Evolutionary conservation across 2,113 vertebrate species (phyloP).

Genomic region (Lepus timidus): DNA sequence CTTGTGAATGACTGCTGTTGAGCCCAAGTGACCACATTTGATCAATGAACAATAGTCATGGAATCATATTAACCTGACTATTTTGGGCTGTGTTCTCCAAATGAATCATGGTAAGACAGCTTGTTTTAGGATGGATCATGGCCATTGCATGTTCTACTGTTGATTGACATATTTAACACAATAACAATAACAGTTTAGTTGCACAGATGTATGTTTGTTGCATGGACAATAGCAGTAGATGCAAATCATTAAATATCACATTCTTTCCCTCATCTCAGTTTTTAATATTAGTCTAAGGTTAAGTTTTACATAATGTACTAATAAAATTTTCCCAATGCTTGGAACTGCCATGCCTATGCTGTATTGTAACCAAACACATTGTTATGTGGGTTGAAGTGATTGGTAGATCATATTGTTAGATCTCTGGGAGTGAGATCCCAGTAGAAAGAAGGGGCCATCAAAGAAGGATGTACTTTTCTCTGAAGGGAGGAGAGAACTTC

Average conservation of each 20-base stretch:
- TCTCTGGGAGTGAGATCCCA: too few species aligned
- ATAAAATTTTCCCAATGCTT: not conserved
- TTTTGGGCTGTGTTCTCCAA: not conserved
- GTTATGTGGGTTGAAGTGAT: not conserved
- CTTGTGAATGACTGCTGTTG: not conserved
- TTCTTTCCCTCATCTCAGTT: not conserved
- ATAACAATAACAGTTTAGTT: not conserved
- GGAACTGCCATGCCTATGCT: not conserved
- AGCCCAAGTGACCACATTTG: not conserved
- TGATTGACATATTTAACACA: slow-evolving; percentile 31
- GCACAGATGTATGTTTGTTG: not conserved
- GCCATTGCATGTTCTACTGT: not conserved
- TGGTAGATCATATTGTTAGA: not conserved
- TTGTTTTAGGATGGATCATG: slow-evolving; percentile 13
- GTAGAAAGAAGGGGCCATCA: too few species aligned
- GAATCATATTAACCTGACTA: not conserved
- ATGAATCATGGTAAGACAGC: not conserved
- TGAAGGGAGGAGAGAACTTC: too few species aligned
- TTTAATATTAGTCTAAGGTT: slow-evolving; percentile 25
- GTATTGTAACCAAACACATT: not conserved
- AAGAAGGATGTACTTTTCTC: too few species aligned
- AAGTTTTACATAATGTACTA: not conserved
- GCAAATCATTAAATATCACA: not conserved
- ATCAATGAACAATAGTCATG: not conserved
- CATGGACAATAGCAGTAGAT: not conserved